phyloP scores from a whole-genome alignment of 2,113 vertebrate genomes.

The Catharus minimus region DNA sequence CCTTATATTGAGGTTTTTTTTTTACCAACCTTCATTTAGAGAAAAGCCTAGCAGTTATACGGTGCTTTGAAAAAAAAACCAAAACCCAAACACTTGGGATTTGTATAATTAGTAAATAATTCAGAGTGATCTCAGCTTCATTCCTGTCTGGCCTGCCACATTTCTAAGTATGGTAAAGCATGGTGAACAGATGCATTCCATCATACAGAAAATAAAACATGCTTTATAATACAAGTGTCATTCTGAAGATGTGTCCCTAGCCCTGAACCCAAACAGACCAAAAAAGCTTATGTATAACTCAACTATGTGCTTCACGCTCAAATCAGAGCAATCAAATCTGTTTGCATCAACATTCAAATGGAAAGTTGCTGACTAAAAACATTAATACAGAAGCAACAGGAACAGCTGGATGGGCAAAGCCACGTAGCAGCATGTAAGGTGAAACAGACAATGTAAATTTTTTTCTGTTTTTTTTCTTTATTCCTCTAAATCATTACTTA shows the following conservation, averaged over 20 bases:
- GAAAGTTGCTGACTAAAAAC: neutral
- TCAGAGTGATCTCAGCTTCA: neutral
- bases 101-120: neutral
- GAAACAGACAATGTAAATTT: neutral
- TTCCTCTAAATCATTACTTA: neutral
- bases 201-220: neutral
- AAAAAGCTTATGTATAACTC: neutral
- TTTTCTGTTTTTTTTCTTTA: neutral
- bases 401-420: neutral
- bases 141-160: neutral
- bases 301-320: neutral
- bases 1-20: neutral
- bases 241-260: neutral
- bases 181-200: neutral
- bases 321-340: slow-evolving; percentile 3
- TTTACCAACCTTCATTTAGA: neutral
- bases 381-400: neutral
- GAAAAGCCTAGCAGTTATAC: neutral
- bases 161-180: neutral
- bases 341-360: neutral
- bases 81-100: neutral
- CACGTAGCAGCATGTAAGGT: neutral
- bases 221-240: neutral
- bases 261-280: slow-evolving; percentile 20
- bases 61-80: neutral